Evolutionary conservation across 2,113 vertebrate genomes (phyloP).

Genomic region (Stegostoma tigrinum): DNA sequence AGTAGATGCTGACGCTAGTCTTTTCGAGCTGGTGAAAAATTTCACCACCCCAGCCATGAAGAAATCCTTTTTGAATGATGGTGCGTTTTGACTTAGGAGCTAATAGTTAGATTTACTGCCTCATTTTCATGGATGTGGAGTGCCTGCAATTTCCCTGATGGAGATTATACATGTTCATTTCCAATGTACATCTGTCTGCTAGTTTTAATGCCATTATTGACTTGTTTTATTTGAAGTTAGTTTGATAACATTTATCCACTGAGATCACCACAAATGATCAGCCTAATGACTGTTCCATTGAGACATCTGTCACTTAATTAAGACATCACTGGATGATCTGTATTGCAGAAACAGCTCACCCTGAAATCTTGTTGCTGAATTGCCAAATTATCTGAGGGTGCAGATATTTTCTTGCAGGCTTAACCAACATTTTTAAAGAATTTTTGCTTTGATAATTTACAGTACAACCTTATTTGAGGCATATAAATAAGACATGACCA

Average conservation of each 20-base stretch:
- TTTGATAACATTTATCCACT: background rate
- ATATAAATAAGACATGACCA: background rate
- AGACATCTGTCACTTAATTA: background rate
- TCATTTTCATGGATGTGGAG: background rate
- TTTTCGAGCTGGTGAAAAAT: slow-evolving; percentile 50
- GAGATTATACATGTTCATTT: background rate
- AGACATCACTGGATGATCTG: background rate
- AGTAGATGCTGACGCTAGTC: slow-evolving; percentile 49
- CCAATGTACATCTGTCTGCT: background rate
- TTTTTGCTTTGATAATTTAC: background rate
- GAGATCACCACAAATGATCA: background rate
- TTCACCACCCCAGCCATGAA: slow-evolving; percentile 37
- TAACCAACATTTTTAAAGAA: background rate
- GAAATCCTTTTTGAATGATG: slow-evolving; percentile 42
- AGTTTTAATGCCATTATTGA: background rate
- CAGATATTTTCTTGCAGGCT: background rate
- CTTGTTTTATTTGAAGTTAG: background rate
- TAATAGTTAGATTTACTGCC: background rate
- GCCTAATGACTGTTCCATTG: background rate
- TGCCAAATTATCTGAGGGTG: background rate
- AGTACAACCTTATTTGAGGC: background rate
- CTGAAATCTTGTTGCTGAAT: background rate
- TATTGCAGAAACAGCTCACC: background rate
- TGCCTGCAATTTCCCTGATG: background rate
- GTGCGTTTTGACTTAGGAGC: slow-evolving; percentile 45